Evolutionary conservation across 2,113 vertebrate genomes (phyloP), one percentile per base, ranked within the genome.

Genomic region (Perognathus longimembris): DNA sequence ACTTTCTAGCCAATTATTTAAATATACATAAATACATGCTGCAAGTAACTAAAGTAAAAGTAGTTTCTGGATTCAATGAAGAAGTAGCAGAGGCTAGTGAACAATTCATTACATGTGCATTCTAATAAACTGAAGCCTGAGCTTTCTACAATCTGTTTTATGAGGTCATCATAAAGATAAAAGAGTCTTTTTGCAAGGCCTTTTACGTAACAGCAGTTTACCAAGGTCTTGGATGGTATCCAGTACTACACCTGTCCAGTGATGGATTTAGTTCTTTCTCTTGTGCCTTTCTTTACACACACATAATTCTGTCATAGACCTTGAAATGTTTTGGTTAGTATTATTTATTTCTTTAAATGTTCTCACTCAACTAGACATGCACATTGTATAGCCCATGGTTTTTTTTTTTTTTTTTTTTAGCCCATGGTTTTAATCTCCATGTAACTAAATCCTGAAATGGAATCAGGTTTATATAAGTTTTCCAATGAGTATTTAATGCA

Each of bases 331-430:
- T 89, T 54, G 5, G 12, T 79, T 38, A 78, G 57, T 69, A 18
- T 67, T 59, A 90, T 91, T 79, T 84, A 84, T 88, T 66, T 89
- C 12, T 59, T 75, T 89, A 91, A 85, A 59, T 81, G 9, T 78
- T 86, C 34, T 69, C 28, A 69, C 5, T 50, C 91, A 64, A 64
- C 77, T 67, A 74, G 15, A 85, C 40, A 64, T 64, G 59, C 30
- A 26, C 8, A 7, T 89, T 8, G n/a, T n/a, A n/a, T n/a, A n/a
- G n/a, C n/a, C n/a, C n/a, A n/a, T n/a, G n/a, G n/a, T n/a, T n/a
- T n/a, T n/a, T n/a, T n/a, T n/a, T n/a, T n/a, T n/a, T n/a, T n/a
- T n/a, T n/a, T n/a, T n/a, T n/a, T n/a, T n/a, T n/a, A n/a, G n/a
- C n/a, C n/a, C n/a, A 2, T 80, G 24, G 66, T 36, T 85, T 92